Evolutionary conservation across 2,113 vertebrate species (phyloP).

Genomic region (Leucoraja erinaceus): DNA sequence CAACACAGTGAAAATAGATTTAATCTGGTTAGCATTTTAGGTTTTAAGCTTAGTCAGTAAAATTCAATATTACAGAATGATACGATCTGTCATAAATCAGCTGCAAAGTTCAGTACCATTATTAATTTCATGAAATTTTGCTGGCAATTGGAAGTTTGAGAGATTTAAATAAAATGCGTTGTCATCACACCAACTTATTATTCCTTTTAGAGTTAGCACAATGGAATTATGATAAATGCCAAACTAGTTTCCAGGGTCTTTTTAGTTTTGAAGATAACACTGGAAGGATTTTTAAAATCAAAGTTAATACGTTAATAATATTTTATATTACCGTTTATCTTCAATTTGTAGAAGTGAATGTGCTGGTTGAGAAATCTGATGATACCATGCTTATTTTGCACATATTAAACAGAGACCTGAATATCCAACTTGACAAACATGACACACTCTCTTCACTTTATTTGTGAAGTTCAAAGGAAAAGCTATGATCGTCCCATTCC

Average conservation of each 20-base stretch:
- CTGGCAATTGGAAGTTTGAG: neutral
- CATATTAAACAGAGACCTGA: neutral
- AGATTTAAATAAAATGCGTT: neutral
- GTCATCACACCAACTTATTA: neutral
- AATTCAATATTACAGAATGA: constrained; percentile 7
- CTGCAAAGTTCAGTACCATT: constrained; percentile 1
- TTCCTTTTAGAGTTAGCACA: neutral
- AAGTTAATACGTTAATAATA: constrained; percentile 25
- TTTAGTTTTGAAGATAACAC: neutral
- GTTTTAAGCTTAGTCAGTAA: constrained; percentile 11
- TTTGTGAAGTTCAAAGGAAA: too few relatives aligned
- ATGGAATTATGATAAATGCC: neutral
- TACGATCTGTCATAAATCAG: neutral
- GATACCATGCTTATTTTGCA: neutral
- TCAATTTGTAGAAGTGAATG: neutral
- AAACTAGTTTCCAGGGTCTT: neutral
- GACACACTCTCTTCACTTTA: neutral
- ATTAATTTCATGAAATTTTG: constrained; percentile 9
- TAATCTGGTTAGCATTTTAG: neutral
- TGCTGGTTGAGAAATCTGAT: neutral
- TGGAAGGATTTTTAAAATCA: neutral
- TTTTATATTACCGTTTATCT: neutral
- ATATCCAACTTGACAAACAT: neutral
- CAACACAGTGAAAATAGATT: neutral
- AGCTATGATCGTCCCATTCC: too few relatives aligned